These are phyloP conservation scores for Polydesmus complanatus DNA, from an alignment of 2,888 invertebrate genomes.

Conservation along the genomic window DNA sequence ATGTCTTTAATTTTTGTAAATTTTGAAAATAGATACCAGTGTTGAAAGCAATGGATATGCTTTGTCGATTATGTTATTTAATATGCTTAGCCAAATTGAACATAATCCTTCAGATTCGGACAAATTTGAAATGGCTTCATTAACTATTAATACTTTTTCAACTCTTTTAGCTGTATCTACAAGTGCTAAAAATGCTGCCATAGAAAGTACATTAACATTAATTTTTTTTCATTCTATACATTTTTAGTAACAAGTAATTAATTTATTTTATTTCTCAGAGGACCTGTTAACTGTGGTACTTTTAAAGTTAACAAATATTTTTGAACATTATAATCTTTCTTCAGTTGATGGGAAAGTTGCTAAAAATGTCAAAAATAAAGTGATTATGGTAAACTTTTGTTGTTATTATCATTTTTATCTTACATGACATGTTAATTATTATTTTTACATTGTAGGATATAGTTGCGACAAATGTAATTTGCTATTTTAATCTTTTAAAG, in stretches of 20 bases:
- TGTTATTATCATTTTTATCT: background rate
- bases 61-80: too few species aligned
- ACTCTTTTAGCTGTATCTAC: background rate
- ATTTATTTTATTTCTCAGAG: background rate
- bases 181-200: background rate
- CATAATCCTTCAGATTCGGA: too few species aligned
- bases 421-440: background rate
- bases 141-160: background rate
- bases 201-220: background rate
- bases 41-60: too few species aligned
- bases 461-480: background rate
- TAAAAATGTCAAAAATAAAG: background rate
- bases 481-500: conserved; percentile 2
- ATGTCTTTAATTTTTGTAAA: too few species aligned
- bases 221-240: background rate
- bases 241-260: background rate
- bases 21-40: too few species aligned
- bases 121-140: background rate
- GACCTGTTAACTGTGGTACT: background rate
- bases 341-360: background rate
- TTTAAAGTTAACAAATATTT: background rate
- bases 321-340: background rate
- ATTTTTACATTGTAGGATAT: background rate
- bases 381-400: background rate
- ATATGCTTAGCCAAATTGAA: too few species aligned